Evolutionary conservation across 1,140 invertebrate genomes (phyloP), one percentile per base, ranked within the genome.

Genomic region (Theocolax elegans): DNA sequence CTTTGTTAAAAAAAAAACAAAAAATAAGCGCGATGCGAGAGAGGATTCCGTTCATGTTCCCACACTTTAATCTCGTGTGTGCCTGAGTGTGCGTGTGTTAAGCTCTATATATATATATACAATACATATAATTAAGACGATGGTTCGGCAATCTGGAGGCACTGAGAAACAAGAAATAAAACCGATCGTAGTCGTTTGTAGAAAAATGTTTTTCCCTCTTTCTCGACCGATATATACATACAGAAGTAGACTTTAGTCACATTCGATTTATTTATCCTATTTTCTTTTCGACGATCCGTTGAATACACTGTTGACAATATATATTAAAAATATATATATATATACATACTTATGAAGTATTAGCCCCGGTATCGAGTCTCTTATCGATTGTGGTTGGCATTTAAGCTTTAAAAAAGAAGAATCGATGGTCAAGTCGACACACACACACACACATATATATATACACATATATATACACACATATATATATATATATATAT

Each of bases 241-340:
- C 31, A 35, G 31, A 6, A 35, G 31, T 35, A 35, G 10, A 35
- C 10, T 35, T 35, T 35, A 35, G 31, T 35, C 10, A 6, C 10
- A 6, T 35, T 35, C 31, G 31, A 6, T 35, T 6, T 35, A 35
- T 35, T 9, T 44, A 15, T 44, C 13, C 15, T 44, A 15, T 44
- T 9, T 9, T 44, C 15, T 44, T 44, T 9, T 44, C 42, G 42
- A 44, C 9, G n/a, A 65, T 53, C 21, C 29, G 54, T 60, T 68
- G 35, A 60, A n/a, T n/a, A n/a, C 23, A 40, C 31, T 68, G 46
- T 60, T 68, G 56, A 68, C 56, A 68, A 68, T 68, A 68, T 60
- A 19, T 29, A 19, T 15, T n/a, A n/a, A n/a, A n/a, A n/a, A n/a
- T n/a, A n/a, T 56, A 40, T 58, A n/a, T n/a, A 38, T 6, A 6